These are phyloP conservation scores for Drosophila sechellia DNA, from an alignment of 1,140 invertebrate genomes.

Conservation along the genomic window DNA sequence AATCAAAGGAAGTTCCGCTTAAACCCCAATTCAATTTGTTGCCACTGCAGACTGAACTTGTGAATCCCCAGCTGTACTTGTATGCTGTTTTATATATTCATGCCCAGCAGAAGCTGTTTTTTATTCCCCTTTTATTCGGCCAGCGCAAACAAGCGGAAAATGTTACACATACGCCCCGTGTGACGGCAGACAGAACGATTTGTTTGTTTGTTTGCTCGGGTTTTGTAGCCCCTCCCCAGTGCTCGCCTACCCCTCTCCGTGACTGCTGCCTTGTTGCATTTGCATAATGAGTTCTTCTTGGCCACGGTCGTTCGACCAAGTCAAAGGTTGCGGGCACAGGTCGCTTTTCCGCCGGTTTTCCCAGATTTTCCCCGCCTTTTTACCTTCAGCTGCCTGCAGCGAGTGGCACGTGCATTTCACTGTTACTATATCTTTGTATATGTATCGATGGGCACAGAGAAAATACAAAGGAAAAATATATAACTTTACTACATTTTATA, in stretches of 20 bases:
- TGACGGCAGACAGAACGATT: slow-evolving; percentile 24
- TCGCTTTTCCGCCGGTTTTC: not conserved
- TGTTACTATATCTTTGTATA: slow-evolving; percentile 12
- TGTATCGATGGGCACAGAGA: slow-evolving; percentile 13
- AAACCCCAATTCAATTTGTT: slow-evolving; percentile 32
- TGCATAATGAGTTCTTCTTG: slow-evolving; percentile 50
- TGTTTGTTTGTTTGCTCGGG: slow-evolving; percentile 34
- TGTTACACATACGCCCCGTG: slow-evolving; percentile 64
- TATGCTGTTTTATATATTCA: slow-evolving; percentile 27
- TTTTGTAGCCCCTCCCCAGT: not conserved
- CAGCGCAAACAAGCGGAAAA: slow-evolving; percentile 44
- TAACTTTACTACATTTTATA: not conserved
- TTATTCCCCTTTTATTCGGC: slow-evolving; percentile 6
- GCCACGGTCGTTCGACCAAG: slow-evolving; percentile 31
- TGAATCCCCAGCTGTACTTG: slow-evolving; percentile 14
- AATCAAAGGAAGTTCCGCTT: slow-evolving; percentile 30
- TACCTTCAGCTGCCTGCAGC: slow-evolving; percentile 29
- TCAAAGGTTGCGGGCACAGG: slow-evolving; percentile 44
- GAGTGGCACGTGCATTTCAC: slow-evolving; percentile 52
- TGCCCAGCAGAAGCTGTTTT: slow-evolving; percentile 17
- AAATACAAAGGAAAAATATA: not conserved
- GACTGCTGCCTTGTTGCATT: slow-evolving; percentile 36
- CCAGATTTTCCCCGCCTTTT: not conserved
- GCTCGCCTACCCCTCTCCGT: not conserved
- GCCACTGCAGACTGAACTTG: slow-evolving; percentile 26